Percentiles rank a stretch among this genome's conserved stretches.
These are phyloP conservation scores for Entomyzon cyanotis DNA, from an alignment of 2,113 vertebrate species.

Conservation along the genomic window DNA sequence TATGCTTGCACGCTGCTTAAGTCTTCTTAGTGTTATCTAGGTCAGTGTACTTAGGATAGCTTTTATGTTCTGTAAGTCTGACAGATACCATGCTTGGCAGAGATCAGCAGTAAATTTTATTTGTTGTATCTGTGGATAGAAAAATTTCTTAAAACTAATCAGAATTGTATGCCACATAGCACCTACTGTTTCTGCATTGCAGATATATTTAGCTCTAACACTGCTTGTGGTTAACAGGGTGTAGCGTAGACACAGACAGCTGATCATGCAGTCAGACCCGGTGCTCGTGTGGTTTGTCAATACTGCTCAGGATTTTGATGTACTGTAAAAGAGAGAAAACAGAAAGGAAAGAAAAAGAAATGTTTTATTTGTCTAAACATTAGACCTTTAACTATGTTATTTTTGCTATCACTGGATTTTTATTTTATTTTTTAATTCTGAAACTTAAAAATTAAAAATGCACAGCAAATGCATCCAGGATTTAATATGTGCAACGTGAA, in stretches of 20 bases:
- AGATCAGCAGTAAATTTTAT: slow-evolving; percentile 48
- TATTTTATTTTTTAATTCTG: slow-evolving; percentile 38
- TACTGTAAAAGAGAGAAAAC: slow-evolving; percentile 49
- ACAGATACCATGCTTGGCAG: slow-evolving; percentile 22
- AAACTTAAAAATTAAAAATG: slow-evolving; percentile 56
- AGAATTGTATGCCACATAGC: slow-evolving; percentile 58
- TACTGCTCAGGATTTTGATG: slow-evolving; percentile 72
- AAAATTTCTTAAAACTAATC: slow-evolving; percentile 67
- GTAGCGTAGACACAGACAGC: slow-evolving; percentile 78
- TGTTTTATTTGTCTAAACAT: slow-evolving; percentile 31
- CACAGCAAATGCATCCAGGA: slow-evolving; percentile 67
- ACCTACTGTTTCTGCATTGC: slow-evolving; percentile 74
- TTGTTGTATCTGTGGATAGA: slow-evolving; percentile 55
- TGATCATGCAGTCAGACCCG: slow-evolving; percentile 72
- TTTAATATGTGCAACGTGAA: slow-evolving; percentile 72
- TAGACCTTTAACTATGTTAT: slow-evolving; percentile 23
- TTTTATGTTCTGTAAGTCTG: slow-evolving; percentile 60
- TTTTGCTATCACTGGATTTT: slow-evolving; percentile 29
- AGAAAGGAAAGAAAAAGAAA: slow-evolving; percentile 43
- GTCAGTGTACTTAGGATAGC: slow-evolving; percentile 73
- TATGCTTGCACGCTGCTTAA: slow-evolving; percentile 59
- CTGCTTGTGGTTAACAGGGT: slow-evolving; percentile 79
- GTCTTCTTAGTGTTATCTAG: slow-evolving; percentile 78
- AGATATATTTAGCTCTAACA: slow-evolving; percentile 81
- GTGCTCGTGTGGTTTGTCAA: slow-evolving; percentile 73